Percentiles rank a stretch among this genome's conserved stretches.
Conservation (phyloP, 2,888 invertebrate genomes). For the Pharmacophagus antenor region DNA sequence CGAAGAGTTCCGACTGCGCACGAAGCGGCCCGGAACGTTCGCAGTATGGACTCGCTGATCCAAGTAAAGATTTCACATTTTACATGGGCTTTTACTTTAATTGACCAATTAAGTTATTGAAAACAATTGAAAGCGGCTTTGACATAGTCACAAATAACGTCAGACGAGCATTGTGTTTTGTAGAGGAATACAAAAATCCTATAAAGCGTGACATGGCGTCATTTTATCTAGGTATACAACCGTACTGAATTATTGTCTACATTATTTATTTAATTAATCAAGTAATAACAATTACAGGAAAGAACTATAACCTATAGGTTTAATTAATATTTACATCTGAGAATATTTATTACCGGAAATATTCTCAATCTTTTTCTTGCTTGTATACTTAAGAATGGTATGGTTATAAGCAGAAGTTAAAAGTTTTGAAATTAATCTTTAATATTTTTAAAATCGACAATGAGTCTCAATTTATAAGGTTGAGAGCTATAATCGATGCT, state of each 20-base stretch:
- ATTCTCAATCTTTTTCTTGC: no score
- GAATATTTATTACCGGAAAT: no score
- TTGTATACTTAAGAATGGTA: no score
- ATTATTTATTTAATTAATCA: background rate
- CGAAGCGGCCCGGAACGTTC: constrained; percentile 39
- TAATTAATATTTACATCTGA: background rate
- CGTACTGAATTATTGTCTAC: background rate
- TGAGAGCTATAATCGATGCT: no score
- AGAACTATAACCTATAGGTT: background rate
- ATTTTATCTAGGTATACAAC: background rate
- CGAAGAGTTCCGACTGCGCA: constrained; percentile 52
- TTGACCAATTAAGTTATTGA: constrained; percentile 5
- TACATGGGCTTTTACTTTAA: constrained; percentile 13
- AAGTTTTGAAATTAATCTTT: no score
- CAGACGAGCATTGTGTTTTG: background rate
- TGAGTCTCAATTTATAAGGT: no score
- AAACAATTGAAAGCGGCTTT: constrained; percentile 5
- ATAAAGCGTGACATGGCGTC: background rate
- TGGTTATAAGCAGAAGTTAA: no score
- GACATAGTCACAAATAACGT: background rate
- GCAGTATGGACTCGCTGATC: constrained; percentile 33
- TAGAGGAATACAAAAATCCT: background rate
- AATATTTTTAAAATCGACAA: no score
- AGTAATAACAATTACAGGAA: background rate
- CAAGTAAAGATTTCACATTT: constrained; percentile 31